Conservation (phyloP, 2,113 vertebrate genomes). For the Lota lota region DNA sequence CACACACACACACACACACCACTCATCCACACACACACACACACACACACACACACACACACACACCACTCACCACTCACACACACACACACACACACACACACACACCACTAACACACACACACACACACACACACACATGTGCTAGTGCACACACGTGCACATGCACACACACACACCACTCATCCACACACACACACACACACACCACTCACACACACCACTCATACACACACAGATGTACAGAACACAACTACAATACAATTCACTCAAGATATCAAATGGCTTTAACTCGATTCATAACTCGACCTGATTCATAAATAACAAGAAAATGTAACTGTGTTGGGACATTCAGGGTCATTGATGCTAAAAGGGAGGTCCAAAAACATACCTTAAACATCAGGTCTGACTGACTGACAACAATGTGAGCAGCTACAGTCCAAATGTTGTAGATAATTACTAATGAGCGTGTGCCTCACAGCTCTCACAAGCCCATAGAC, state of each 20-base stretch:
- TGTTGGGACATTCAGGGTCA: too few species aligned
- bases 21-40: slow-evolving; percentile 26
- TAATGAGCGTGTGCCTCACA: too few species aligned
- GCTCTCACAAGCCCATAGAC: too few species aligned
- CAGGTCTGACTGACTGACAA: too few species aligned
- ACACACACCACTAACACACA: too few species aligned
- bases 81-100: slow-evolving; percentile 1
- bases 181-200: slow-evolving; percentile 14
- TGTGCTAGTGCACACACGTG: background rate
- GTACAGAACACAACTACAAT: background rate
- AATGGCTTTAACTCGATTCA: background rate
- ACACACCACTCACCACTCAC: slow-evolving; percentile 5
- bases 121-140: slow-evolving; percentile 1
- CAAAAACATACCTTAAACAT: too few species aligned
- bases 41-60: slow-evolving; percentile 2
- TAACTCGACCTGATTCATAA: background rate
- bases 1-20: too few species aligned
- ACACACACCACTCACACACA: slow-evolving; percentile 18
- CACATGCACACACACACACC: too few species aligned
- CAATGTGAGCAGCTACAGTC: too few species aligned
- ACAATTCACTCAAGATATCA: background rate
- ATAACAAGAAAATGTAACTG: background rate
- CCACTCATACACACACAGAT: slow-evolving; percentile 4
- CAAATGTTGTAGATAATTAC: too few species aligned
- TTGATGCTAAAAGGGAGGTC: too few species aligned